A percentile compares a stretch with the other conserved stretches of the same genome.
phyloP scores from a whole-genome alignment of 2,113 vertebrate species.

The Aphyosemion australe region DNA sequence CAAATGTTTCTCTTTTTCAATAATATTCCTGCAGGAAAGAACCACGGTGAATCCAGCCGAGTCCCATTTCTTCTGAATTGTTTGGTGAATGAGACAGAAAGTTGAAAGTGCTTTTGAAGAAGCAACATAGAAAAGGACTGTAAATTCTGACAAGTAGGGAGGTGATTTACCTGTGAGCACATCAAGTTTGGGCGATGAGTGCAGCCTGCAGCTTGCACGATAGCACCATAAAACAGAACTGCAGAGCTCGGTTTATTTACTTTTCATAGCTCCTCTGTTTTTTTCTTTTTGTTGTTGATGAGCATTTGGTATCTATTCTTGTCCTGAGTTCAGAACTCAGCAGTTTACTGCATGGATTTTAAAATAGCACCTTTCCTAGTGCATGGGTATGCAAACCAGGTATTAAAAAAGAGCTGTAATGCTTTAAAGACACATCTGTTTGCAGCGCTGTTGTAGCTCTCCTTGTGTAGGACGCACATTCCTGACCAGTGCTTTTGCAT shows the following conservation, averaged over 20 bases:
- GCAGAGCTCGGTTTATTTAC: conserved; percentile 51
- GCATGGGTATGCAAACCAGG: conserved; percentile 22
- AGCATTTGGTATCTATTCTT: conserved; percentile 56
- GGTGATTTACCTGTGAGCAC: conserved; percentile 50
- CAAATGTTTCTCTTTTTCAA: conserved; percentile 75
- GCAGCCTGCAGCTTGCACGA: conserved; percentile 39
- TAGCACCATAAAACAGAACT: conserved; percentile 34
- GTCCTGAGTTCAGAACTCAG: conserved; percentile 28
- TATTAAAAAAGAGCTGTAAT: conserved; percentile 28
- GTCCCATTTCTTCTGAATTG: conserved; percentile 40
- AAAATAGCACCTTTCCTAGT: conserved; percentile 31
- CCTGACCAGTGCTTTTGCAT: conserved; percentile 36
- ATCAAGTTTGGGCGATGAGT: conserved; percentile 25
- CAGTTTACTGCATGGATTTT: conserved; percentile 49
- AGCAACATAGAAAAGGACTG: conserved; percentile 28
- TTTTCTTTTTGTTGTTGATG: conserved; percentile 16
- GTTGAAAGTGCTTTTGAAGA: conserved; percentile 15
- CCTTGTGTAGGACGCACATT: conserved; percentile 27
- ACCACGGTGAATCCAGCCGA: conserved; percentile 55
- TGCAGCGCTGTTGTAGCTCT: conserved; percentile 16
- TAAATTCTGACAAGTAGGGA: conserved; percentile 30
- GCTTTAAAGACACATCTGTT: conserved; percentile 46
- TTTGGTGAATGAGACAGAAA: conserved; percentile 34
- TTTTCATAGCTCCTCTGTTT: conserved; percentile 27
- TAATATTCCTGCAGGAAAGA: conserved; percentile 66